phyloP scores from a whole-genome alignment of 2,797 vertebrate genomes.

The Tolypeutes matacus region DNA sequence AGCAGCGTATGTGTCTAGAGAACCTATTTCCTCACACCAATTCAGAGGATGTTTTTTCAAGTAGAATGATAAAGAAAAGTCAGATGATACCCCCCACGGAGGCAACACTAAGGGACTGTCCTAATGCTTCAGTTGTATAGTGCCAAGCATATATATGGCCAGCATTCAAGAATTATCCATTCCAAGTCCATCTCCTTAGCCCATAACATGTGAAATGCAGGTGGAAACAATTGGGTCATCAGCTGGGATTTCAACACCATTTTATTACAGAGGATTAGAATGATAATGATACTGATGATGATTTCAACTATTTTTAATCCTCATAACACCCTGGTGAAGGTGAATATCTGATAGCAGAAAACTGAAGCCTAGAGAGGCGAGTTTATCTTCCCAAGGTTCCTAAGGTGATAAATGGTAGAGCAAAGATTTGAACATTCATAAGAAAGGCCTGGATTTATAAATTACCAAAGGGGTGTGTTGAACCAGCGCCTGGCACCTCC shows the following conservation, averaged over 20 bases:
- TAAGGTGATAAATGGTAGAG: neutral
- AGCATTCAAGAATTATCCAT: neutral
- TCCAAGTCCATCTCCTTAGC: neutral
- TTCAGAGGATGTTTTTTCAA: neutral
- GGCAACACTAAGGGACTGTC: neutral
- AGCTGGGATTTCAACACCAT: neutral
- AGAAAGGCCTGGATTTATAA: neutral
- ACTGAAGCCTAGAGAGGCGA: neutral
- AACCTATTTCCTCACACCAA: neutral
- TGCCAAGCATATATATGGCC: neutral
- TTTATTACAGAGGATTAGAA: neutral
- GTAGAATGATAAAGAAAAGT: neutral
- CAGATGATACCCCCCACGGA: neutral
- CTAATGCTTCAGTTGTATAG: no score
- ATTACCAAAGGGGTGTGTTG: neutral
- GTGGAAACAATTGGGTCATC: neutral
- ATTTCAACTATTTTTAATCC: no score
- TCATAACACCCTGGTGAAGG: neutral
- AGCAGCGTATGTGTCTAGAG: neutral
- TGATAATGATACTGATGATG: neutral
- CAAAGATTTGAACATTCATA: neutral
- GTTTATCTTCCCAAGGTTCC: neutral
- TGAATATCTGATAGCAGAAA: neutral
- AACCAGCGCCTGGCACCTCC: neutral
- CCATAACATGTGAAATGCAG: neutral